Percentiles rank a stretch among this genome's conserved stretches.
These are phyloP conservation scores for Ormyrus nitidulus DNA, from an alignment of 2,888 invertebrate genomes.

Conservation along the genomic window DNA sequence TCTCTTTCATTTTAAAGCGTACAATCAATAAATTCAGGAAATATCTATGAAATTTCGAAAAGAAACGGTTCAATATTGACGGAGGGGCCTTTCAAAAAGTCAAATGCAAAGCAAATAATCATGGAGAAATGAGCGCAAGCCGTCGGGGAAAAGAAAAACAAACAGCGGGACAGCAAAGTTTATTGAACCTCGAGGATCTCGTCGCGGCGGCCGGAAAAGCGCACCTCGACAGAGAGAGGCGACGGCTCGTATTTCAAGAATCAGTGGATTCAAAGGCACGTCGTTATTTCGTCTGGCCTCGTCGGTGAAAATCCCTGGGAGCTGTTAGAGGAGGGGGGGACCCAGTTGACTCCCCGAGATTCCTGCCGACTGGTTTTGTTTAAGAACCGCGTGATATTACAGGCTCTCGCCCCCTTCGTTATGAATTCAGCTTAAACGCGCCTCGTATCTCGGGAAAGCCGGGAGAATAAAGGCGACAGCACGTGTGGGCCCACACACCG, in stretches of 20 bases:
- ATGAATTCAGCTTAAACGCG: slow-evolving; percentile 48
- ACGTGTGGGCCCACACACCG: background rate
- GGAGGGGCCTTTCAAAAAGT: too few species aligned
- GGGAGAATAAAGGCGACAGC: background rate
- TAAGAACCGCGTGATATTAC: slow-evolving; percentile 30
- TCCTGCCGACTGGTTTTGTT: slow-evolving; percentile 14
- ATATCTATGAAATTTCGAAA: too few species aligned
- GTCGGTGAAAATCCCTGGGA: background rate
- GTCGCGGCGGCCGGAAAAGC: background rate
- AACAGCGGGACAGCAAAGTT: too few species aligned
- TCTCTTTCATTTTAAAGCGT: background rate
- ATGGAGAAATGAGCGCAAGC: too few species aligned
- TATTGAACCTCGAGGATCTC: too few species aligned
- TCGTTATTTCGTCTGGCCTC: slow-evolving; percentile 15
- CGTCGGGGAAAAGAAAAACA: too few species aligned
- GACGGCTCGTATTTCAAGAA: slow-evolving; percentile 19
- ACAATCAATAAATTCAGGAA: too few species aligned
- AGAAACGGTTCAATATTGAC: too few species aligned
- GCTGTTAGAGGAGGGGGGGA: background rate
- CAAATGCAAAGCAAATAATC: too few species aligned
- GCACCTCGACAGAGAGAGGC: background rate
- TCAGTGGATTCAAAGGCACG: slow-evolving; percentile 29
- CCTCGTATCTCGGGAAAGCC: slow-evolving; percentile 19
- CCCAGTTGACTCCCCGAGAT: slow-evolving; percentile 12
- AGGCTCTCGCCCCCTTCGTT: slow-evolving; percentile 29